A percentile compares a stretch with the other conserved stretches of the same genome.
phyloP scores from a whole-genome alignment of 1,140 invertebrate species.

The Trichomalopsis sarcophagae region DNA sequence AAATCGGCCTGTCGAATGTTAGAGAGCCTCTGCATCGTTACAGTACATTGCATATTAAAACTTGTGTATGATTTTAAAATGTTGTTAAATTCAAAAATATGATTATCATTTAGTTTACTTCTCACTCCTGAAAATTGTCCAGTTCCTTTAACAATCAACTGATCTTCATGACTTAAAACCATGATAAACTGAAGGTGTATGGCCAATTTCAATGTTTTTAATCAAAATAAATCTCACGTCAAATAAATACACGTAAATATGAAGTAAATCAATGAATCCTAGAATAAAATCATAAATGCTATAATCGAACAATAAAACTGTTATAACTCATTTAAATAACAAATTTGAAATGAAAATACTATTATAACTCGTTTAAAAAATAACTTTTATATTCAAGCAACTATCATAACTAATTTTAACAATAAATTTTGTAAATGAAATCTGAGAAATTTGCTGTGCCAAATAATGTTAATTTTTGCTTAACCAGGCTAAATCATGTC shows the following conservation, averaged over 20 bases:
- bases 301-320: too few species aligned
- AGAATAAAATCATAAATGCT: too few species aligned
- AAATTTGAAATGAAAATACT: too few species aligned
- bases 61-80: not conserved
- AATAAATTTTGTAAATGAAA: too few species aligned
- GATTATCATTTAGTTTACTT: not conserved
- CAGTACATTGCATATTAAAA: slow-evolving; percentile 4
- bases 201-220: not conserved
- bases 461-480: not conserved
- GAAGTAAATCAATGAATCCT: too few species aligned
- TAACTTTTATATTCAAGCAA: too few species aligned
- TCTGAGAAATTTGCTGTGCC: not conserved
- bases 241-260: too few species aligned
- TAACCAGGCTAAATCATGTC: too few species aligned
- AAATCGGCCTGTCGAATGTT: not conserved
- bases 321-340: too few species aligned
- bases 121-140: not conserved
- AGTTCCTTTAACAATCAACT: not conserved
- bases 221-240: too few species aligned
- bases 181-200: not conserved
- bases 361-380: too few species aligned
- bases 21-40: not conserved
- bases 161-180: not conserved
- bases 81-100: not conserved
- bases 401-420: too few species aligned